phyloP scores from a whole-genome alignment of 1,140 invertebrate species.

The Aphelenchoides fujianensis region DNA sequence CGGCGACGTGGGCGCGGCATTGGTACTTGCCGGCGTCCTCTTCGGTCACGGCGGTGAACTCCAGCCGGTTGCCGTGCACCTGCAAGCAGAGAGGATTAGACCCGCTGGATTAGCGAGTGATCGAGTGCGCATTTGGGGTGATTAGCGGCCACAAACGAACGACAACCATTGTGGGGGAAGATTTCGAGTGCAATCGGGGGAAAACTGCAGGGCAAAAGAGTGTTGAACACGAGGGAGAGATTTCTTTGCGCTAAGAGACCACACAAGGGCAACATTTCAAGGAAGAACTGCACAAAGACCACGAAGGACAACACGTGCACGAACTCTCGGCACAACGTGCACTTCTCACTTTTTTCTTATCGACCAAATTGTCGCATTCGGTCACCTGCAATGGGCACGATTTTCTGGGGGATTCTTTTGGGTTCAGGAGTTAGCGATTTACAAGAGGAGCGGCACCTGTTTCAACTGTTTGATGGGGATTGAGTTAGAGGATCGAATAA shows the following conservation, averaged over 20 bases:
- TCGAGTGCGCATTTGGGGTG: no score
- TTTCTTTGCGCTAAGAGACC: neutral
- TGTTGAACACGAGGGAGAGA: neutral
- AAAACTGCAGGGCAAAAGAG: neutral
- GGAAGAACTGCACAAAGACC: neutral
- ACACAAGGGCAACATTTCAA: neutral
- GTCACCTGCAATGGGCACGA: slow-evolving; percentile 30
- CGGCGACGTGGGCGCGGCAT: slow-evolving; percentile 42
- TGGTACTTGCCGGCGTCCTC: slow-evolving; percentile 57
- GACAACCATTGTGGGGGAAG: neutral
- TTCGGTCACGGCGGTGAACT: slow-evolving; percentile 54
- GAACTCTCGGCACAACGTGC: slow-evolving; percentile 9
- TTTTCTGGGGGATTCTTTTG: neutral
- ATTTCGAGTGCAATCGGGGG: neutral
- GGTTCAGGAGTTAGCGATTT: no score
- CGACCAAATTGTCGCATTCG: slow-evolving; percentile 33
- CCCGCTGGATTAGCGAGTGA: slow-evolving; percentile 27
- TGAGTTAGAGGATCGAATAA: slow-evolving; percentile 1
- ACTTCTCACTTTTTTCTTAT: slow-evolving; percentile 34
- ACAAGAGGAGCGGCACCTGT: no score
- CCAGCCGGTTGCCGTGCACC: slow-evolving; percentile 58
- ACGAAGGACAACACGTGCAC: slow-evolving; percentile 16
- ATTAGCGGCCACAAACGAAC: neutral
- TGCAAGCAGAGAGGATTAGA: slow-evolving; percentile 34
- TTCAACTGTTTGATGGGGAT: no score